Base-by-base conservation (phyloP, 1,140 invertebrate species). In the Drosophila lini region DNA sequence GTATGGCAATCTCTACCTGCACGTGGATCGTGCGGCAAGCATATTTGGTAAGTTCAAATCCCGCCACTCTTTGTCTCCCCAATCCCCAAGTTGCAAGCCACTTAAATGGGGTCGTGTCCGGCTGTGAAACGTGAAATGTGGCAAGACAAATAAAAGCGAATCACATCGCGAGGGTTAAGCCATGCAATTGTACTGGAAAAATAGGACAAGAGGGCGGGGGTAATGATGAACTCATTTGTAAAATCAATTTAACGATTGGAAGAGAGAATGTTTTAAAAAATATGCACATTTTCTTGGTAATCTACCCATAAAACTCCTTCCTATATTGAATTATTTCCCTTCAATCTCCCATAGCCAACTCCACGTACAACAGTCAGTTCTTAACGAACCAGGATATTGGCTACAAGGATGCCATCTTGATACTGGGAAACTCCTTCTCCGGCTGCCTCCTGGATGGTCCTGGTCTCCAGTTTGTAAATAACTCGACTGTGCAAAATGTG, bases 381-480 rank as follows among this genome's bases (percentile, higher is more conserved):
- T 92, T 97, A 42, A 94, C 94, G 40, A 94, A 95, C 69, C 94
- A 95, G 44, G 95, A 95, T 68, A 93, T 96, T 63, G 94, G 95
- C 93, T 94, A 93, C 81, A 91, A 94, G 91, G 92, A 94, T 81
- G 93, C 95, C 57, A 93, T 95, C 47, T 92, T 97, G 73, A 94
- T 96, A 68, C 94, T 97, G 62, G 97, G 97, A 31, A 95, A 96
- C 90, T 94, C 95, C 64, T 97, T 97, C 93, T 95, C 94, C 78
- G 97, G 97, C 59, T 98, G 97, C 90, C 94, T 98, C 32, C 94
- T 96, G 61, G 96, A 97, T 94, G 97, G 97, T 15, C 96, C 96
- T 6, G 95, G 96, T 57, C 94, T 97, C 19, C 94, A 96, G 68
- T 97, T 98, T 89, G 95, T 96, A 83, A 93, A 94, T 15, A 94